Evolutionary conservation across 2,113 vertebrate species (phyloP), one percentile per base, ranked within the genome.

Genomic region (Blennius ocellaris): DNA sequence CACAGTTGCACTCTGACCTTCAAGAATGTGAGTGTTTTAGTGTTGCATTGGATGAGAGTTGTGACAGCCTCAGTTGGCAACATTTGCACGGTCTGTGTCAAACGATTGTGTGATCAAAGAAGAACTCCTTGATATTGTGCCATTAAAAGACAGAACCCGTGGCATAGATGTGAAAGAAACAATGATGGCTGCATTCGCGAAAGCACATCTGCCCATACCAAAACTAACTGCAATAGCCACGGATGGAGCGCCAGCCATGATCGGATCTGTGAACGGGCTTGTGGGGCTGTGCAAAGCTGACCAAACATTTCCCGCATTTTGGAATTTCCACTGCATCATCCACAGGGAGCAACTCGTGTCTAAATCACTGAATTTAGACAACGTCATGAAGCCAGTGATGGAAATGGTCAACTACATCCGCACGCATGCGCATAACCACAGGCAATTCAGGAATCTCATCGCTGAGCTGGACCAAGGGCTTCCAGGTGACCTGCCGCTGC

Each of bases 301-400:
- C 12, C 6, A 74, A 10, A 14, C 6, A 17, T 85, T 81, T 71
- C 74, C 77, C 0, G 73, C 80, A 1, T 84, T 84, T 76, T 82
- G 69, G 78, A 84, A 45, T 38, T 83, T 87, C 50, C 74, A 85
- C 67, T 83, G 76, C 59, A 84, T 89, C 54, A 71, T 82, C 17
- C 67, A 85, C 11, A 15, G 45, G 7, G 65, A 86, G 66, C 38
- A 78, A 37, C 69, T 78, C 1, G 57, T 73, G 38, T 83, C 73
- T 67, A 88, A 90, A 66, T 6, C 10, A n/a, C 8, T 86, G 40
- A 87, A 82, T 16, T 84, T 84, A 49, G 17, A 54, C 48, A n/a
- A n/a, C n/a, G 36, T 85, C 73, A 87, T 83, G 65, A 87, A 83
- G 16, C 76, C 57, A 72, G 50, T 74, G 76, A 51, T 84, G 55